Evolutionary conservation across 2,888 invertebrate species (phyloP), one percentile per base, ranked within the genome.

Genomic region (Thereva nobilitata): DNA sequence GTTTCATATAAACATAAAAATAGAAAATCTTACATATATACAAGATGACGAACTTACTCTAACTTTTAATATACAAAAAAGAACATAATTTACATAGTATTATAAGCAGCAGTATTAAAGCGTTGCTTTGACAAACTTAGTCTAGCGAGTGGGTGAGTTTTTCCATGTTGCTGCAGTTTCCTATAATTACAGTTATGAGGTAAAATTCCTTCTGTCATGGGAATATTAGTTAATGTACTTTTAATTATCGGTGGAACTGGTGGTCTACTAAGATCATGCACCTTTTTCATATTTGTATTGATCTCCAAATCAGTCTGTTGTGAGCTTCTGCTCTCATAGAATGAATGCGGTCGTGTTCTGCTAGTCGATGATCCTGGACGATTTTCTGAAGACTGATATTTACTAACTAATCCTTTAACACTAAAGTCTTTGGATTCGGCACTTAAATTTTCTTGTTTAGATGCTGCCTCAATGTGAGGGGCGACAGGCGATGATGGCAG

Each of bases 121-220:
- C 86, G 85, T 75, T 86, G 86, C 84, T 90, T 88, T 81, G 86
- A 87, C 82, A 89, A 85, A 83, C 89, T 89, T 82, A 95, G 86
- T 86, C 90, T 90, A 76, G 93, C 89, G 77, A 95, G 85, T 73
- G 95, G 95, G 85, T 95, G 95, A 76, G 91, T 93, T 82, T 92
- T 93, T 75, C 95, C 95, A 80, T 93, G 94, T 80, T 95, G 94
- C 82, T 92, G 91, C 82, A 91, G 88, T 81, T 91, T 91, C 74
- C 86, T 88, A 77, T 88, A 78, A 70, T 69, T 74, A 71, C 52
- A 70, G 71, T 68, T 73, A 65, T 70, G 72, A 61, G 73, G 68
- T 70, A 72, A 68, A 69, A 74, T 72, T 69, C 73, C 74, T 53
- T 75, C 75, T 68, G 72, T 74, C 70, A 74, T 72, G 71, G 72